A percentile compares a stretch with the other conserved stretches of the same genome.
Evolutionary conservation across 2,888 invertebrate genomes (phyloP).

Genomic region (Cremastobaeus sp.): DNA sequence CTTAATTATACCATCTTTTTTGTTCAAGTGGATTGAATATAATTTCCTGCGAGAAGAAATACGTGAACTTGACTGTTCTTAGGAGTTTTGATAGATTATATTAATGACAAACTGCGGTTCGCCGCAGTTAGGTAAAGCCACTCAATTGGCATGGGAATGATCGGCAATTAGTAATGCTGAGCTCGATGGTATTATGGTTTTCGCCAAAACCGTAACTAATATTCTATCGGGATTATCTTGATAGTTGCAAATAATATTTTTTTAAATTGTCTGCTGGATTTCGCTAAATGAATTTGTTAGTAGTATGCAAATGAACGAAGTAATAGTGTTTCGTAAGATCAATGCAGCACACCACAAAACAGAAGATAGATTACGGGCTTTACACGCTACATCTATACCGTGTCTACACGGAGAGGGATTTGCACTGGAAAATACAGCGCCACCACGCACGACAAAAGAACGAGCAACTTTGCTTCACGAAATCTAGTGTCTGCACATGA

Average conservation of each 20-base stretch:
- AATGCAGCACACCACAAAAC: not conserved
- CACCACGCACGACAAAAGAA: too few species aligned
- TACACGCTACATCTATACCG: constrained; percentile 3
- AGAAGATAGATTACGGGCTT: constrained; percentile 14
- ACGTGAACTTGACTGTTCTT: not conserved
- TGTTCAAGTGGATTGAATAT: not conserved
- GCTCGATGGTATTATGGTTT: constrained; percentile 1
- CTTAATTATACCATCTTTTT: constrained; percentile 14
- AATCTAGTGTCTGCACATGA: too few species aligned
- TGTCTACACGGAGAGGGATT: too few species aligned
- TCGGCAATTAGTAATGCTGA: constrained; percentile 9
- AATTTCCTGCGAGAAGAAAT: not conserved
- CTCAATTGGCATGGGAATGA: constrained; percentile 13
- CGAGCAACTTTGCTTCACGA: too few species aligned
- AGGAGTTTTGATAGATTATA: constrained; percentile 14
- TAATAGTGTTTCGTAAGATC: not conserved
- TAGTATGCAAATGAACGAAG: not conserved
- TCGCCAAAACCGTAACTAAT: constrained; percentile 12
- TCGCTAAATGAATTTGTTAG: not conserved
- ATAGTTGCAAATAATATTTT: too few species aligned
- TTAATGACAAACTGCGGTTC: constrained; percentile 2
- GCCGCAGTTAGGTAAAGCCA: not conserved
- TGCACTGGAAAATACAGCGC: too few species aligned
- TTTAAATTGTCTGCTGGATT: constrained; percentile 2
- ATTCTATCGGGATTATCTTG: too few species aligned